Conservation (phyloP, 2,113 vertebrate species). For the Zosterops hypoxanthus region DNA sequence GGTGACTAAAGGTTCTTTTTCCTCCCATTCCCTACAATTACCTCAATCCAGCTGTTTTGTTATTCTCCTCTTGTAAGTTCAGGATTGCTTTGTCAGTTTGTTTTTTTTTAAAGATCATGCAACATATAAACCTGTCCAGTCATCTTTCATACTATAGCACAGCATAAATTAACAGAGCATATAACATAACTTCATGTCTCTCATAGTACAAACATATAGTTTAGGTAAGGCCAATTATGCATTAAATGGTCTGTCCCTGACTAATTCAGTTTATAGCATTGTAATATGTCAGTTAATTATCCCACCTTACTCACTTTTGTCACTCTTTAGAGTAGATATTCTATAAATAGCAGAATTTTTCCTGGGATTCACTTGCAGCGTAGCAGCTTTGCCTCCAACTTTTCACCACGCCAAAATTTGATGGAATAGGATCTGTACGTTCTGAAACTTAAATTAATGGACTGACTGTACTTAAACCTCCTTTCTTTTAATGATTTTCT, state of each 20-base stretch:
- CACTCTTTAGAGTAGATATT: not conserved
- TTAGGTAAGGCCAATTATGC: not conserved
- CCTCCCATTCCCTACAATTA: not conserved
- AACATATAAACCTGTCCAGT: not conserved
- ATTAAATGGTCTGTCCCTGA: not conserved
- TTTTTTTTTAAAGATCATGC: not conserved
- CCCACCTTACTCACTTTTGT: not conserved
- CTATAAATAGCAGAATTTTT: not conserved
- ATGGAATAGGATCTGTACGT: not conserved
- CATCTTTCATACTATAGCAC: not conserved
- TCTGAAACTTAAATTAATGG: not conserved
- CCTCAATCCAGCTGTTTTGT: not conserved
- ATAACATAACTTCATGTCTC: not conserved
- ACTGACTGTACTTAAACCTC: not conserved
- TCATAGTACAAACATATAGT: not conserved
- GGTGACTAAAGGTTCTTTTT: not conserved
- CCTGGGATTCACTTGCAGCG: not conserved
- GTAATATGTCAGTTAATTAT: not conserved
- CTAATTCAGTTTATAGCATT: not conserved
- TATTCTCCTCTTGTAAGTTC: not conserved
- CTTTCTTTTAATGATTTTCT: not conserved
- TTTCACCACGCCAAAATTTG: not conserved
- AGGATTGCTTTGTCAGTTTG: not conserved
- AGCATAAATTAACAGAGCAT: not conserved
- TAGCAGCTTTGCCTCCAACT: conserved; percentile 4